Base-by-base conservation (phyloP, 37 sponge, comb jelly and placozoan genomes). In the Hexactinellida sp. region DNA sequence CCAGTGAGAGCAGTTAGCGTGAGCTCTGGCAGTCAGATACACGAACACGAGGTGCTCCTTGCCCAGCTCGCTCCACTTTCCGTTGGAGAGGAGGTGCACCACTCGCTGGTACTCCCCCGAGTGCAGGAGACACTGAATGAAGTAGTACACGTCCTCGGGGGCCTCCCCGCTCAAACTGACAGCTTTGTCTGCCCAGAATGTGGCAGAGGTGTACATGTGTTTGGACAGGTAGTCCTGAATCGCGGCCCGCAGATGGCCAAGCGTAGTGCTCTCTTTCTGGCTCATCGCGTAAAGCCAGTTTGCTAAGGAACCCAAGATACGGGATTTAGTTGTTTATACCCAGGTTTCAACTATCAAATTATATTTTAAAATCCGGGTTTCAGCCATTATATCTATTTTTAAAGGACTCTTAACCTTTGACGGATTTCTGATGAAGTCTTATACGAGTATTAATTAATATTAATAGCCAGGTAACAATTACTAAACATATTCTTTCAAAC, bases 131-230 rank as follows among this genome's bases (percentile, higher is more conserved):
- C 83, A 47, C 85, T 90, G 90, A 0, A 52, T 84, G 24, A 85
- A 88, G 0, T 52, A 38, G 37, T 87, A 84, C 1, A 88, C 82
- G 82, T 93, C 94, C 24, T 90, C 41, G 36, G 85, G 55, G 21
- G 90, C 89, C 1, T 86, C 89, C 0, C 21, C 52, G 0, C 92
- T 91, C 10, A 93, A 85, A 0, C 87, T 76, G 54, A 89, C 55
- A 30, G 91, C 94, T 41, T 93, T 93, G 34, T 93, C 94, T 0
- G 94, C 91, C 94, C 94, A 93, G 88, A 90, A 93, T 0, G 38
- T 38, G 28, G 94, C 94, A n/a, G 84, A 71, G 24, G 54, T 23
- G 36, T 86, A 39, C 41, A 91, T 83, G 35, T 90, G 89, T 38
- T 89, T 88, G 13, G 24, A 1, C 13, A 84, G 38, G 55, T 93